These are phyloP conservation scores for Nothobranchius kuhntae DNA, from an alignment of 2,113 vertebrate genomes.

Conservation along the genomic window DNA sequence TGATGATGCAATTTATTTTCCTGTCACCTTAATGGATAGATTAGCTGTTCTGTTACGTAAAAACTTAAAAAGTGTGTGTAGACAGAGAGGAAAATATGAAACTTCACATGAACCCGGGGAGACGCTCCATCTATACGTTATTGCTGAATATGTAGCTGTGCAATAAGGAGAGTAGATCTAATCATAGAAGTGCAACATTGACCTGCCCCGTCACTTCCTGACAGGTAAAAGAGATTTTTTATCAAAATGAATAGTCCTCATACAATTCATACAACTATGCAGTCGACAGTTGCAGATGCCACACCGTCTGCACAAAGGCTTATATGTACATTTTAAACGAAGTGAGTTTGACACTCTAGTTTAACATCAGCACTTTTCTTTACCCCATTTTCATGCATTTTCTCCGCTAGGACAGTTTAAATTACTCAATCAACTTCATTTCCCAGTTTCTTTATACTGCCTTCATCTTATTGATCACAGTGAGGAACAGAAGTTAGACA, in stretches of 20 bases:
- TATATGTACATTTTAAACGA: constrained; percentile 3
- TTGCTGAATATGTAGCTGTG: not conserved
- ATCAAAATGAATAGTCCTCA: constrained; percentile 7
- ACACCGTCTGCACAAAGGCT: too few relatives aligned
- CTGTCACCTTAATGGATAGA: constrained; percentile 40
- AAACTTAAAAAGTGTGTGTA: constrained; percentile 8
- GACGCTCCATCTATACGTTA: not conserved
- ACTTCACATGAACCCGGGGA: not conserved
- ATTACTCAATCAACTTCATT: constrained; percentile 3
- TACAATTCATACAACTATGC: not conserved
- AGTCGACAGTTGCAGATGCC: constrained; percentile 11
- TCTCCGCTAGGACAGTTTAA: not conserved
- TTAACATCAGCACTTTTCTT: constrained; percentile 17
- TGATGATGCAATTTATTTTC: constrained; percentile 40
- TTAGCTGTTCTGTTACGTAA: constrained; percentile 23
- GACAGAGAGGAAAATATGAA: constrained; percentile 2
- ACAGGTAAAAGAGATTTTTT: constrained; percentile 14
- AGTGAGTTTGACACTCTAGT: constrained; percentile 10
- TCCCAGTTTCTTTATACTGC: not conserved
- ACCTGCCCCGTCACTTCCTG: not conserved
- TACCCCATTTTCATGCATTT: constrained; percentile 14
- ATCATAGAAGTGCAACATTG: constrained; percentile 12
- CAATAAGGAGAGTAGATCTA: not conserved
- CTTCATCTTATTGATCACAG: not conserved
- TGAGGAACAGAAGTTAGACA: too few relatives aligned